phyloP scores from a whole-genome alignment of 2,888 invertebrate species.

The Drosophila seclusa region DNA sequence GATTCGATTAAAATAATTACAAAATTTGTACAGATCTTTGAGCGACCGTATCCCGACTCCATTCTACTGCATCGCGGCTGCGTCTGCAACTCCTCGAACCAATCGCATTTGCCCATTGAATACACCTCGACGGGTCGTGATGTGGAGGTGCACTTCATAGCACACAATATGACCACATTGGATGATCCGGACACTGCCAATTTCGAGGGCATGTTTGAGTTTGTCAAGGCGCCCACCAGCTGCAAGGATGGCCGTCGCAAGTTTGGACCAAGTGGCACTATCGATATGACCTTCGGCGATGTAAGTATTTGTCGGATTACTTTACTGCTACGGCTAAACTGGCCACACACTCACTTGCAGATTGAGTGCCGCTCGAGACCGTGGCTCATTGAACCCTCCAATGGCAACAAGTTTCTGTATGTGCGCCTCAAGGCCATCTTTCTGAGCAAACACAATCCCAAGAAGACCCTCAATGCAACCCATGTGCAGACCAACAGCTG shows the following conservation, averaged over 20 bases:
- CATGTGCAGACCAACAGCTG: slow-evolving; percentile 86
- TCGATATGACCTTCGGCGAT: slow-evolving; percentile 87
- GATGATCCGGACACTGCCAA: slow-evolving; percentile 94
- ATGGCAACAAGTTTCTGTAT: slow-evolving; percentile 90
- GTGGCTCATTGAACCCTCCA: slow-evolving; percentile 91
- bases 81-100: slow-evolving; percentile 89
- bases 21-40: slow-evolving; percentile 86
- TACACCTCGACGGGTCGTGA: slow-evolving; percentile 91
- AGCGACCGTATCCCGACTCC: slow-evolving; percentile 90
- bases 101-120: slow-evolving; percentile 88
- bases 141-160: slow-evolving; percentile 92
- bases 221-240: slow-evolving; percentile 89
- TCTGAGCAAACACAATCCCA: slow-evolving; percentile 84
- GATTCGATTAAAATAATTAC: no score
- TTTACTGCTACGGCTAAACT: not conserved
- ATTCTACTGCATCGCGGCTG: slow-evolving; percentile 92
- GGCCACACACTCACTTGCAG: slow-evolving; percentile 84
- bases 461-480: slow-evolving; percentile 87
- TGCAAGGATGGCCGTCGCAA: slow-evolving; percentile 90
- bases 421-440: slow-evolving; percentile 90
- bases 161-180: slow-evolving; percentile 92
- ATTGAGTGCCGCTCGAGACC: slow-evolving; percentile 92
- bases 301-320: slow-evolving; percentile 65
- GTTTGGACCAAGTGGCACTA: slow-evolving; percentile 91
- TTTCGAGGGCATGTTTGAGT: slow-evolving; percentile 94